Percentiles rank a stretch among this genome's conserved stretches.
phyloP scores from a whole-genome alignment of 2,888 invertebrate genomes.

The Phrixothrix hirtus region DNA sequence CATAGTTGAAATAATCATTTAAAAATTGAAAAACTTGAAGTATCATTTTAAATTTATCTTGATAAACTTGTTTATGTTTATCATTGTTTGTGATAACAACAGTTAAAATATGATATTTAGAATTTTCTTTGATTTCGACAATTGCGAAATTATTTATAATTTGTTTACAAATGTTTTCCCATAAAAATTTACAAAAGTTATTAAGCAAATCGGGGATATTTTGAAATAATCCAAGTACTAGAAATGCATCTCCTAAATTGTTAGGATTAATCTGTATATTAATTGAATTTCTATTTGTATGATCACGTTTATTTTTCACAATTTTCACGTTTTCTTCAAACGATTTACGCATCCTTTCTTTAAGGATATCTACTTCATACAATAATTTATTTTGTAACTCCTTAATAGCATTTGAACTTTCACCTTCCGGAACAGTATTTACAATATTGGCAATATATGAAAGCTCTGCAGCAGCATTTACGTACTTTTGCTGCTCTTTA shows the following conservation, averaged over 20 bases:
- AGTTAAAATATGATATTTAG: conserved; percentile 36
- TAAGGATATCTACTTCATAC: no score
- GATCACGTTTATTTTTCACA: conserved; percentile 49
- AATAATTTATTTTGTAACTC: no score
- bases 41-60: conserved; percentile 63
- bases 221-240: no score
- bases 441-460: conserved; percentile 57
- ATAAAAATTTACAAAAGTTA: conserved; percentile 62
- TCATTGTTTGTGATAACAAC: conserved; percentile 57
- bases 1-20: conserved; percentile 60
- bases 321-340: conserved; percentile 60
- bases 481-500: conserved; percentile 47
- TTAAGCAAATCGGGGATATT: no score
- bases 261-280: conserved; percentile 48
- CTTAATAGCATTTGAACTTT: conserved; percentile 60
- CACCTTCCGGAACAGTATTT: conserved; percentile 57
- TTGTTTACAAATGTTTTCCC: conserved; percentile 62
- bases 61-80: conserved; percentile 53
- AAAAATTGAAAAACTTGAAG: conserved; percentile 63
- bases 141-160: conserved; percentile 60
- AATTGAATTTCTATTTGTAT: conserved; percentile 53
- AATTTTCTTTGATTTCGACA: conserved; percentile 55
- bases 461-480: conserved; percentile 60
- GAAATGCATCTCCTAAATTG: conserved; percentile 56
- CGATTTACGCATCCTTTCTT: no score